phyloP scores from a whole-genome alignment of 2,113 vertebrate species.

The Phycodurus eques region DNA sequence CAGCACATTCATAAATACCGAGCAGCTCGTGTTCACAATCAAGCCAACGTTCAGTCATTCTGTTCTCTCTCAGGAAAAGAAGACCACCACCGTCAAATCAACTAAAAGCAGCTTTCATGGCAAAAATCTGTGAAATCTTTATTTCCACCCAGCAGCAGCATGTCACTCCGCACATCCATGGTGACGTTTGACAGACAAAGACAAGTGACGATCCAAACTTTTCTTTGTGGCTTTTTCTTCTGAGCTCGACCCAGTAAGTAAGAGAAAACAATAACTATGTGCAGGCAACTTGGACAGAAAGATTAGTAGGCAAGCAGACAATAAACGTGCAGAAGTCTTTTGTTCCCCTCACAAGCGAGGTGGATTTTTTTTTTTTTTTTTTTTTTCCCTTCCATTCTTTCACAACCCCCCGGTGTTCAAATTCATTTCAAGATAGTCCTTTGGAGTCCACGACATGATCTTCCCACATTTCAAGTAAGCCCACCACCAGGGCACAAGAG shows the following conservation, averaged over 20 bases:
- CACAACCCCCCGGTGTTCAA: slow-evolving; percentile 1
- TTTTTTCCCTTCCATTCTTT: slow-evolving; percentile 9
- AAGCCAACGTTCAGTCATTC: slow-evolving; percentile 7
- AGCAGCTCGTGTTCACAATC: slow-evolving; percentile 39
- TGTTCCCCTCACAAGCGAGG: slow-evolving; percentile 5
- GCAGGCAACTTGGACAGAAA: neutral
- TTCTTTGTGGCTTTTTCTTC: slow-evolving; percentile 15
- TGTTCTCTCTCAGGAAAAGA: slow-evolving; percentile 2
- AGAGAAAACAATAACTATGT: neutral
- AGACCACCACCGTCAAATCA: neutral
- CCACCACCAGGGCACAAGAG: slow-evolving; percentile 15
- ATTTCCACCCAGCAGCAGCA: slow-evolving; percentile 63
- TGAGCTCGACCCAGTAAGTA: slow-evolving; percentile 4
- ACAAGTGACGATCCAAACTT: slow-evolving; percentile 6
- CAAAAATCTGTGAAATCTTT: slow-evolving; percentile 41
- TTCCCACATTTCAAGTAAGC: slow-evolving; percentile 19
- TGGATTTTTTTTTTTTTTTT: slow-evolving; percentile 17
- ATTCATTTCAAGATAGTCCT: slow-evolving; percentile 4
- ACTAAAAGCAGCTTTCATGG: slow-evolving; percentile 18
- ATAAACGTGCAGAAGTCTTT: slow-evolving; percentile 37
- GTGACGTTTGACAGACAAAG: slow-evolving; percentile 2
- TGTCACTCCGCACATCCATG: slow-evolving; percentile 33
- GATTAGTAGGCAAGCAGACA: neutral
- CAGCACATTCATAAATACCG: slow-evolving; percentile 60
- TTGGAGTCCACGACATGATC: slow-evolving; percentile 46